Evolutionary conservation across 2,888 invertebrate genomes (phyloP), one percentile per base, ranked within the genome.

Genomic region (Spisula subtruncata): DNA sequence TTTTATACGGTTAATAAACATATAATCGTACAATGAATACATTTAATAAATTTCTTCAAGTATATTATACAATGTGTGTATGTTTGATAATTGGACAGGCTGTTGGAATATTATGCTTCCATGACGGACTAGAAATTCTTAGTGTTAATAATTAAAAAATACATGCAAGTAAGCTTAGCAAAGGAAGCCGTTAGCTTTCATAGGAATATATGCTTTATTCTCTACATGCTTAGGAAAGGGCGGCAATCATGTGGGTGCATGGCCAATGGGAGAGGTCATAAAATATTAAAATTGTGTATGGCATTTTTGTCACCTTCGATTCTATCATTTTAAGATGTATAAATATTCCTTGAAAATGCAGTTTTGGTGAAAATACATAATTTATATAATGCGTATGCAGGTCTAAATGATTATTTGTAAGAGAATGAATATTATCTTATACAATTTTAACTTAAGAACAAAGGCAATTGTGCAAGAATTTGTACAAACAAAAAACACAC

Each of bases 111-210:
- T 10, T 8, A 25, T 66, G 10, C 51, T 66, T 66, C 60, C 10
- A 25, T 25, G 60, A 25, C 60, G 10, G 60, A 66, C 25, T 20
- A 66, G 25, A 66, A 66, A 25, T 25, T 25, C 25, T 18, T 12
- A 6, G 75, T 75, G 75, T 75, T 75, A 75, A 75, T 75, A 75
- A 35, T 75, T 8, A 32, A 71, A 86, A 85, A 56, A 85, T 12
- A 56, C 79, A 85, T 85, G 81, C 85, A 85, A 51, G 79, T 25
- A 85, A 79, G 79, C 79, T 79, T 51, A 79, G 54, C 79, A 75
- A 51, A 51, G 25, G 29, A 84, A 84, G 84, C 84, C 46, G 51
- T 84, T 84, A 84, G 84, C 84, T 75, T 75, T 71, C 75, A 32
- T 75, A 75, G 75, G 75, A 75, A 18, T 75, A 75, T 75, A 75